phyloP scores from a whole-genome alignment of 2,888 invertebrate genomes.

The Chymomyza procnemis region DNA sequence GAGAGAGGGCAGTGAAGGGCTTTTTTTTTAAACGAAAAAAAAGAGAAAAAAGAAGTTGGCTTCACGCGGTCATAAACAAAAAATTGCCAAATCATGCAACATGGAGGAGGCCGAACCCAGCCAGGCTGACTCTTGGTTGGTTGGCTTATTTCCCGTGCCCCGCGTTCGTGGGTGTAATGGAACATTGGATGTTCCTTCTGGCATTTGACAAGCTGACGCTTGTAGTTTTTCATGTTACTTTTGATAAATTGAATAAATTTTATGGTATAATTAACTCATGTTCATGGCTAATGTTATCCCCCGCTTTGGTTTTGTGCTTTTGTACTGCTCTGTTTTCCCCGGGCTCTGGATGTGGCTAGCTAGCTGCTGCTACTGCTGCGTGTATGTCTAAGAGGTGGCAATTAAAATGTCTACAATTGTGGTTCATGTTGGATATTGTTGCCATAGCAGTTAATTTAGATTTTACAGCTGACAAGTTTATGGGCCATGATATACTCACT shows the following conservation, averaged over 20 bases:
- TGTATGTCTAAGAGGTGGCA: conserved; percentile 3
- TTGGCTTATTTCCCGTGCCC: neutral
- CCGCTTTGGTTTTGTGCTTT: conserved; percentile 30
- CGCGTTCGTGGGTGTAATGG: neutral
- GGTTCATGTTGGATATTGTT: neutral
- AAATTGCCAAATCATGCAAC: conserved; percentile 51
- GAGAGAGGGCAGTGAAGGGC: no score
- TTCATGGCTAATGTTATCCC: conserved; percentile 51
- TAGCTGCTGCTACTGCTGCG: neutral
- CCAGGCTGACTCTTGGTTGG: neutral
- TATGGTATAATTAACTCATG: conserved; percentile 58
- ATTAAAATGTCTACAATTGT: conserved; percentile 36
- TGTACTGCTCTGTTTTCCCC: no score
- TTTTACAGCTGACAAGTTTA: conserved; percentile 12
- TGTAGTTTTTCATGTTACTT: conserved; percentile 47
- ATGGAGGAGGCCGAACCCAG: neutral
- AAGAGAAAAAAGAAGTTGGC: neutral
- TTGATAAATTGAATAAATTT: conserved; percentile 63
- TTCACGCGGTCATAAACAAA: conserved; percentile 15
- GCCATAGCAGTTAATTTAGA: conserved; percentile 1
- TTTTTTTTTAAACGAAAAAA: no score
- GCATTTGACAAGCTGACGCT: conserved; percentile 56
- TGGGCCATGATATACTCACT: neutral
- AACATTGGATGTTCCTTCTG: neutral
- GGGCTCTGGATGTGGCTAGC: neutral